Base-by-base conservation (phyloP, 1,140 invertebrate species). In the Rhagoletis pomonella region DNA sequence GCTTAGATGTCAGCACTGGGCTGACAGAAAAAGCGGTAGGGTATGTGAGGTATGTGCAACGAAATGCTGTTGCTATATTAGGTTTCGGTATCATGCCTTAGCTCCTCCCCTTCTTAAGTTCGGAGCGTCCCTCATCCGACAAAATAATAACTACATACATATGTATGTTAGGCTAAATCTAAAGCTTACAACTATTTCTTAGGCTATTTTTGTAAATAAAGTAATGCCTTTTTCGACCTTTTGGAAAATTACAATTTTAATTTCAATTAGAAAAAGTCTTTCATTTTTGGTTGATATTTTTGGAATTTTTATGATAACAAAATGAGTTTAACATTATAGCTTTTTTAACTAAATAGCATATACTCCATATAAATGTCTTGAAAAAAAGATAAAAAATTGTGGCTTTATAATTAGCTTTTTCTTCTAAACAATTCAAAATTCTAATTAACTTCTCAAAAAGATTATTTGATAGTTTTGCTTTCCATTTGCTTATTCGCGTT, bases 11-110 rank as follows among this genome's bases (percentile, higher is more conserved):
- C 97, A 98, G 98, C 88, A 99, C 95, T 10, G 97, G 98, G 85
- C 98, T 98, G 89, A 99, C 96, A 14, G 97, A 97, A 93, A 98
- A 98, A 97, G 97, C 98, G 93, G 98, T 97, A 94, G 96, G 96
- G 94, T 97, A 97, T 90, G 95, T 94, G 67, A 97, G 92, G 50
- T 55, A 55, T 55, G 50, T 55, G 50, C 55, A 95, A 29, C 14
- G 39, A 67, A 1, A 19, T 55, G 50, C 50, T 55, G 50, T 55
- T 55, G 50, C 50, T 55, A 55, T 55, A 55, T 55, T 55, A 55
- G 50, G 50, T 55, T 55, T 55, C 50, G 50, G 50, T 55, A 55
- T 55, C 50, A 55, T 55, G 50, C 50, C 1, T 55, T 55, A 55
- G 9, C 50, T 55, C 50, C 50, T 55, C 50, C 50, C 50, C 50